These are phyloP conservation scores for Elmis aenea DNA, from an alignment of 2,888 invertebrate species.

Conservation along the genomic window DNA sequence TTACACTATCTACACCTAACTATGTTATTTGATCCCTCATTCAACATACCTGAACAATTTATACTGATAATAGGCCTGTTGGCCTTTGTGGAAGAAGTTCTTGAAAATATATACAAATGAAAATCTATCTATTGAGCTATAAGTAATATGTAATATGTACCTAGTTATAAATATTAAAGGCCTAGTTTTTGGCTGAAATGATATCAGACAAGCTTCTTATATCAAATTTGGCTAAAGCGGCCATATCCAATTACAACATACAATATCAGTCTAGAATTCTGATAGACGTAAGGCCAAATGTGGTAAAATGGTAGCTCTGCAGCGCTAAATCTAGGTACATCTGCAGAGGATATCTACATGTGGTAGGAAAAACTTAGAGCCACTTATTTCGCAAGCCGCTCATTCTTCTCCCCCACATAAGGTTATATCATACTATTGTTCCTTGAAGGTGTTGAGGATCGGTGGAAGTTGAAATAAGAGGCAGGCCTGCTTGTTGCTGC, in stretches of 20 bases:
- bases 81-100: conserved; percentile 37
- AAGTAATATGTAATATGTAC: no score
- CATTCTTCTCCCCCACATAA: conserved; percentile 86
- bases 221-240: conserved; percentile 33
- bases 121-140: conserved; percentile 31
- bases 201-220: conserved; percentile 9
- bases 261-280: conserved; percentile 40
- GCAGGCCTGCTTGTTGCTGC: conserved; percentile 52
- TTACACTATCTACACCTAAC: conserved; percentile 17
- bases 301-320: conserved; percentile 35
- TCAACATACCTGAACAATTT: conserved; percentile 46
- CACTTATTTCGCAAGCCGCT: conserved; percentile 73
- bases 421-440: conserved; percentile 92
- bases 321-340: conserved; percentile 17
- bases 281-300: conserved; percentile 44
- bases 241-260: conserved; percentile 28
- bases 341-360: conserved; percentile 31
- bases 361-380: conserved; percentile 56
- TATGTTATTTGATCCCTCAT: conserved; percentile 46
- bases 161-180: no score
- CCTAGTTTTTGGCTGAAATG: conserved; percentile 18
- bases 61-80: conserved; percentile 36
- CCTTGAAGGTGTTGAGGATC: conserved; percentile 79
- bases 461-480: conserved; percentile 46
- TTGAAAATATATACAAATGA: conserved; percentile 5